phyloP scores from a whole-genome alignment of 2,888 invertebrate species.

The Dasysyrphus tricinctus region DNA sequence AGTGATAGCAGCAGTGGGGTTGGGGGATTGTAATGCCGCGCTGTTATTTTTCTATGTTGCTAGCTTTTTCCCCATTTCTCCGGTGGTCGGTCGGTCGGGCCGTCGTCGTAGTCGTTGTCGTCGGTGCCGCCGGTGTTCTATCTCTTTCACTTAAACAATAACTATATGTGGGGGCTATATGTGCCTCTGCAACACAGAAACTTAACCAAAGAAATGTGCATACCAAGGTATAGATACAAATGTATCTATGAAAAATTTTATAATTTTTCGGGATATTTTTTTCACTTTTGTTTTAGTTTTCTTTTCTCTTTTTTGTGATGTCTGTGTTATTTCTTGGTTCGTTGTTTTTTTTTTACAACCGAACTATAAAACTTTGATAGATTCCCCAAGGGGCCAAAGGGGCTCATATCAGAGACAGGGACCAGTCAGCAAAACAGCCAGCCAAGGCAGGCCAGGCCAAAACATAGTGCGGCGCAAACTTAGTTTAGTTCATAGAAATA shows the following conservation, averaged over 20 bases:
- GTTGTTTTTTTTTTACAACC: slow-evolving; percentile 35
- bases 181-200: slow-evolving; percentile 68
- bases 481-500: slow-evolving; percentile 74
- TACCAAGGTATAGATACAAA: slow-evolving; percentile 51
- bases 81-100: slow-evolving; percentile 17
- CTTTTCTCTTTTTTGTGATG: slow-evolving; percentile 25
- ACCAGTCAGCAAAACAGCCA: slow-evolving; percentile 40
- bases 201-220: slow-evolving; percentile 63
- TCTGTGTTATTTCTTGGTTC: slow-evolving; percentile 55
- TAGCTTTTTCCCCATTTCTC: slow-evolving; percentile 73
- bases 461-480: slow-evolving; percentile 69
- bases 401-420: slow-evolving; percentile 50
- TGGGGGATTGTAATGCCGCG: slow-evolving; percentile 60
- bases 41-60: slow-evolving; percentile 63
- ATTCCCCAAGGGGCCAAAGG: slow-evolving; percentile 49
- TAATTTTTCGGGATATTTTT: slow-evolving; percentile 69
- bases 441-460: slow-evolving; percentile 57
- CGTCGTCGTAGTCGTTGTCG: not conserved
- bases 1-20: slow-evolving; percentile 51
- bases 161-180: slow-evolving; percentile 35
- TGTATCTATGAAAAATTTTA: slow-evolving; percentile 70
- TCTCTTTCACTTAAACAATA: slow-evolving; percentile 41
- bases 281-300: slow-evolving; percentile 65
- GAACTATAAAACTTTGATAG: slow-evolving; percentile 65
- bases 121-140: slow-evolving; percentile 27